Conservation (phyloP, 2,888 invertebrate genomes). For the Stenoptilia bipunctidactyla region DNA sequence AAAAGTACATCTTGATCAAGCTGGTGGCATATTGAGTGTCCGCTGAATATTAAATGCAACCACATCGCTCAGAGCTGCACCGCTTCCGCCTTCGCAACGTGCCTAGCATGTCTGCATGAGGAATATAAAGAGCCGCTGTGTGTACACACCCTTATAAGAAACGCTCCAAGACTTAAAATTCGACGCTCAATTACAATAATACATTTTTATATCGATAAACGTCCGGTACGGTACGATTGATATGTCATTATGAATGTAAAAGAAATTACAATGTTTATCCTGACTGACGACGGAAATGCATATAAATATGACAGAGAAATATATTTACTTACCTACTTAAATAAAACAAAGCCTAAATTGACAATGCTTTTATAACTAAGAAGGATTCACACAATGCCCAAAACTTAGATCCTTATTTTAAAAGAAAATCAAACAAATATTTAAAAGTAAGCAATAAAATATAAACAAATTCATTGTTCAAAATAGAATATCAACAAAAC, state of each 20-base stretch:
- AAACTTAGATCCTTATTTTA: no score
- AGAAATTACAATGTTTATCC: no score
- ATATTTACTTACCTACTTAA: no score
- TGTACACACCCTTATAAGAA: conserved; percentile 39
- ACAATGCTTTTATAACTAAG: no score
- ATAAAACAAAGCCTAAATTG: no score
- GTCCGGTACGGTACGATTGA: conserved; percentile 34
- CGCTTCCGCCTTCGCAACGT: conserved; percentile 26
- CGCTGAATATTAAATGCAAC: conserved; percentile 54
- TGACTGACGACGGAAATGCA: no score
- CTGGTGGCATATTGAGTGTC: conserved; percentile 41
- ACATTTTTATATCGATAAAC: conserved; percentile 26
- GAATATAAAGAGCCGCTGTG: conserved; percentile 44
- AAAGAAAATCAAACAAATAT: no score
- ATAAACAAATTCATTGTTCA: not conserved
- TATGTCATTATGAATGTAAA: no score
- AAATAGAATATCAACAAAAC: not conserved
- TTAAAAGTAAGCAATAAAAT: not conserved
- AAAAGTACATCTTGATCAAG: conserved; percentile 23
- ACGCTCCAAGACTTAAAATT: conserved; percentile 43
- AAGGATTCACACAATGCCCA: no score
- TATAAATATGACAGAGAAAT: no score
- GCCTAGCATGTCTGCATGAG: conserved; percentile 31
- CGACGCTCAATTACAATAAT: conserved; percentile 19
- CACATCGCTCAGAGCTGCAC: conserved; percentile 44